Evolutionary conservation across 2,888 invertebrate genomes (phyloP).

Genomic region (Lepidocyrtoides sp.): DNA sequence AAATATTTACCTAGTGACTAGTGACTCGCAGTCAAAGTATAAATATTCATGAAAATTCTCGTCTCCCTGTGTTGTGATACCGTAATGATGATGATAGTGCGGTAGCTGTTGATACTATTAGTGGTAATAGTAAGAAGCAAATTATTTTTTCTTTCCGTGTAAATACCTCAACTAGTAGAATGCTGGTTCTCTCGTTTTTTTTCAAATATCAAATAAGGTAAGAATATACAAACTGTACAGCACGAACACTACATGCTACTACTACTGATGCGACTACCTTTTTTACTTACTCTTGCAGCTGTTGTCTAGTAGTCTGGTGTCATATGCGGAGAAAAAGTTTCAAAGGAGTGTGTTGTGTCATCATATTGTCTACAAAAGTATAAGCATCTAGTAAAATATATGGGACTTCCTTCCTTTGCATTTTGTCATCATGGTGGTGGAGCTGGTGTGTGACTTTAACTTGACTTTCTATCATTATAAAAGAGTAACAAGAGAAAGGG

Average conservation of each 20-base stretch:
- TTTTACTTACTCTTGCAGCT: not conserved
- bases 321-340: not conserved
- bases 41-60: not conserved
- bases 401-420: conserved; percentile 41
- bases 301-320: not conserved
- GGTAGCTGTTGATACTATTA: not conserved
- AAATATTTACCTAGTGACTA: not conserved
- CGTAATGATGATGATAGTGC: not conserved
- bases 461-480: not conserved
- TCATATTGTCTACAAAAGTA: conserved; percentile 51
- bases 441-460: not conserved
- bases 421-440: not conserved
- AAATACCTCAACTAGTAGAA: not conserved
- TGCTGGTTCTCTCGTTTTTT: no score
- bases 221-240: no score
- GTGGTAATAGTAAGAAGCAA: not conserved
- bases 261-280: not conserved
- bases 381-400: conserved; percentile 4
- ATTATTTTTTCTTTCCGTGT: not conserved
- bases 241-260: not conserved
- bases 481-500: not conserved
- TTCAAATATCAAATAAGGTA: no score
- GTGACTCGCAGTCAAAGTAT: not conserved
- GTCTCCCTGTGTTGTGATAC: not conserved
- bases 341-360: conserved; percentile 7